These are phyloP conservation scores for Triplophysa siluroides DNA, from an alignment of 2,113 vertebrate genomes.

Conservation along the genomic window DNA sequence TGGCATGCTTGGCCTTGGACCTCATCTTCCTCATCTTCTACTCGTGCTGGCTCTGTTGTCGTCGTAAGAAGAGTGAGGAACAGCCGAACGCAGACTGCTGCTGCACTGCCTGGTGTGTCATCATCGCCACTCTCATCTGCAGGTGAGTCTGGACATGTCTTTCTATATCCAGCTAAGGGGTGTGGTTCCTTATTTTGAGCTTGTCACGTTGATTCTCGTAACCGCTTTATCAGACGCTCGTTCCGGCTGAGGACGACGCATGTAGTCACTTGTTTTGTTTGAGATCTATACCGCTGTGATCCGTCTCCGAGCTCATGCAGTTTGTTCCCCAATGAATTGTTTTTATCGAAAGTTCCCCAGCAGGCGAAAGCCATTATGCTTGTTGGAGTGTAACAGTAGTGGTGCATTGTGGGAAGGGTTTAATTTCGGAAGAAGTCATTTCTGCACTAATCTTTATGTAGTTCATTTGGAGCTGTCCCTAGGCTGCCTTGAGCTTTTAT, in stretches of 20 bases:
- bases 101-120: constrained; percentile 97
- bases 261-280: neutral
- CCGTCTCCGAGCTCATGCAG: neutral
- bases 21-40: constrained; percentile 94
- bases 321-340: neutral
- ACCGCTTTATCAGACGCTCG: neutral
- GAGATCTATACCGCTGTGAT: neutral
- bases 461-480: constrained; percentile 16
- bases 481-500: neutral
- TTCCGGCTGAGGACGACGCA: neutral
- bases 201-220: neutral
- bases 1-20: constrained; percentile 91
- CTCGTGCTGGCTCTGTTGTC: constrained; percentile 95
- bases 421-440: constrained; percentile 50
- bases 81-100: constrained; percentile 89
- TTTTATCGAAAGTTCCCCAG: constrained; percentile 5
- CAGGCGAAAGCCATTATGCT: constrained; percentile 30
- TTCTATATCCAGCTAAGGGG: too few relatives aligned
- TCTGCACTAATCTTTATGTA: constrained; percentile 49
- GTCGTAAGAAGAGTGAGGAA: constrained; percentile 82
- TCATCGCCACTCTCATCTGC: constrained; percentile 95
- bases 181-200: neutral
- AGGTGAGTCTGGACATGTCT: constrained; percentile 75
- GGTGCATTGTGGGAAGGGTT: constrained; percentile 37
- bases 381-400: constrained; percentile 23